phyloP scores from a whole-genome alignment of 2,888 invertebrate species.

The Trissolcus japonicus region DNA sequence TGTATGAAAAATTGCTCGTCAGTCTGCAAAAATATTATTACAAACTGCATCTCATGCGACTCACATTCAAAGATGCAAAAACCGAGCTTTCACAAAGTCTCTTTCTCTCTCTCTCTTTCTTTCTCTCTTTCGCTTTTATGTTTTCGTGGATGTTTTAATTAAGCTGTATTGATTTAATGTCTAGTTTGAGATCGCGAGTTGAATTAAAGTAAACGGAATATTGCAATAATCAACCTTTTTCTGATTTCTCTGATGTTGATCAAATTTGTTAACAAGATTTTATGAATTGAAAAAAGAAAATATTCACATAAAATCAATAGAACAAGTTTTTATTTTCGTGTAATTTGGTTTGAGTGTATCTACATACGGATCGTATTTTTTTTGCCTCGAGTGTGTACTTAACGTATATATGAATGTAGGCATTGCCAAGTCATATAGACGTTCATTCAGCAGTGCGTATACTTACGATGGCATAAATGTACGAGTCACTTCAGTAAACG shows the following conservation, averaged over 20 bases:
- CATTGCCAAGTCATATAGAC: conserved; percentile 44
- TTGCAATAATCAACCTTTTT: too few species aligned
- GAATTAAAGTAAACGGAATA: too few species aligned
- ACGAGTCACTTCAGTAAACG: conserved; percentile 52
- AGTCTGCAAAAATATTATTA: conserved; percentile 21
- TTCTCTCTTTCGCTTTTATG: background rate
- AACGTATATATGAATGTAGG: conserved; percentile 51
- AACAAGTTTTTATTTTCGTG: conserved; percentile 12
- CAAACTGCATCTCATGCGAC: background rate
- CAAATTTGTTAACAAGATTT: background rate
- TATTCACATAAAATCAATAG: conserved; percentile 10
- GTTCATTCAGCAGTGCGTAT: conserved; percentile 49
- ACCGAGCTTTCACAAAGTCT: background rate
- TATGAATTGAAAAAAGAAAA: background rate
- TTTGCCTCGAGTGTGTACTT: conserved; percentile 41
- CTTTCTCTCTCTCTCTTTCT: background rate
- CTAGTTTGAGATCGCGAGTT: too few species aligned
- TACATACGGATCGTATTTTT: conserved; percentile 35
- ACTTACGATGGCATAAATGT: conserved; percentile 45
- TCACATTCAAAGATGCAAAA: background rate
- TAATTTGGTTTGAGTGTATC: conserved; percentile 17
- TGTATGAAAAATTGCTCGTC: conserved; percentile 26
- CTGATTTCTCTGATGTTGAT: background rate
- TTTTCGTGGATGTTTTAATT: background rate
- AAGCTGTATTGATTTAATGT: conserved; percentile 1